Conservation (phyloP, 2,113 vertebrate species). For the Nerophis ophidion region DNA sequence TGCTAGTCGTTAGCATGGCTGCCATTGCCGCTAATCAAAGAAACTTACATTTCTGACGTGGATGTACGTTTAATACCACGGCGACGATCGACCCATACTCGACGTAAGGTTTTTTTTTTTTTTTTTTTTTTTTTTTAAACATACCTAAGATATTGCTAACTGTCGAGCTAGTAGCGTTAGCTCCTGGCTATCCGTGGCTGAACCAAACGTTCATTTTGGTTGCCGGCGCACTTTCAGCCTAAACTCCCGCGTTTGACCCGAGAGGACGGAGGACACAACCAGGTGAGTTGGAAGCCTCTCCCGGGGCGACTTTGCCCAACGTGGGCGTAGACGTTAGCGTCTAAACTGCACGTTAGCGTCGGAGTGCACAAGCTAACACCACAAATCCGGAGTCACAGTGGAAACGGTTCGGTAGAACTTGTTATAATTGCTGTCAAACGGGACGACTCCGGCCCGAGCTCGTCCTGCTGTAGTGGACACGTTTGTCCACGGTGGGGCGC, state of each 20-base stretch:
- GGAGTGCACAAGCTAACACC: too few species aligned
- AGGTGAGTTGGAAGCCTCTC: conserved; percentile 40
- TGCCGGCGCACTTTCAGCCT: neutral
- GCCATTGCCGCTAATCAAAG: conserved; percentile 2
- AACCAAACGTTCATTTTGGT: neutral
- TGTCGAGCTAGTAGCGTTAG: conserved; percentile 44
- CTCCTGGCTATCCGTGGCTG: conserved; percentile 22
- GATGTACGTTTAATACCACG: conserved; percentile 1
- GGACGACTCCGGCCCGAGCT: too few species aligned
- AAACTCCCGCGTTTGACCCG: conserved; percentile 6
- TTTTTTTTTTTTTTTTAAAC: too few species aligned
- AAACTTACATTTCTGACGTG: neutral
- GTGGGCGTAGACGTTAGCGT: neutral
- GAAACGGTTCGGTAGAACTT: too few species aligned
- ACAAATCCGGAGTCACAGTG: too few species aligned
- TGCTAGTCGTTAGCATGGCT: conserved; percentile 50
- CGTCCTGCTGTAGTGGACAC: too few species aligned
- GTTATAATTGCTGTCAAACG: too few species aligned
- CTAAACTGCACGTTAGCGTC: conserved; percentile 14
- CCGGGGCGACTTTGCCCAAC: conserved; percentile 9
- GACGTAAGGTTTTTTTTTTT: neutral
- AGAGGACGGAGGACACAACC: conserved; percentile 17
- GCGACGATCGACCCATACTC: conserved; percentile 12
- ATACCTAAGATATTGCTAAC: conserved; percentile 1
- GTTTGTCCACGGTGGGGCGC: too few species aligned